These are phyloP conservation scores for Papilio machaon DNA, from an alignment of 1,140 invertebrate species.

Conservation along the genomic window DNA sequence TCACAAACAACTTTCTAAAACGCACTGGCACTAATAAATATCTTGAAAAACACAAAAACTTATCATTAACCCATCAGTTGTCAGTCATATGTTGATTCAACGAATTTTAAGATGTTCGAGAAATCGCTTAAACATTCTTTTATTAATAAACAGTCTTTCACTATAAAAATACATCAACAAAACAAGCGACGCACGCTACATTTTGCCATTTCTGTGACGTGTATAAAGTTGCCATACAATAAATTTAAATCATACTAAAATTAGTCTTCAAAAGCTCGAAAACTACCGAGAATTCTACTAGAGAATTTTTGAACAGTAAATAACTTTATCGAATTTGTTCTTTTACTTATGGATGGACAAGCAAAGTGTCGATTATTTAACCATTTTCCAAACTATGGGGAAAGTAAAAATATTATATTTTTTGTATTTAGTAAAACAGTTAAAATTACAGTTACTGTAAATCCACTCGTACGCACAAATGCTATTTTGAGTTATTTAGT, in stretches of 20 bases:
- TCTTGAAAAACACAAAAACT: not conserved
- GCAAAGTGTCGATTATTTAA: no score
- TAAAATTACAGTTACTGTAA: no score
- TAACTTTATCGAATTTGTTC: no score
- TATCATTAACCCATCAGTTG: not conserved
- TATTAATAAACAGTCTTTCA: not conserved
- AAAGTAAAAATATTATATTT: not conserved
- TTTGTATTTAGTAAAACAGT: no score
- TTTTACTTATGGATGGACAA: no score
- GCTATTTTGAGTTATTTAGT: no score
- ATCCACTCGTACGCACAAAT: no score
- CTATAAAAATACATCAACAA: not conserved
- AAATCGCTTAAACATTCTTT: not conserved
- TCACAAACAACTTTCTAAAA: conserved; percentile 40
- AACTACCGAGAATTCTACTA: not conserved
- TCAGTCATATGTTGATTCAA: not conserved
- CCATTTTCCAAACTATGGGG: not conserved
- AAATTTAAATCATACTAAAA: not conserved
- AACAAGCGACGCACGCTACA: not conserved
- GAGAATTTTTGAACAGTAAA: no score
- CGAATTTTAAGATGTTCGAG: not conserved
- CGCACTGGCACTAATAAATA: not conserved
- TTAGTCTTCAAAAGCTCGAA: not conserved
- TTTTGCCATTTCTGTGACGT: not conserved
- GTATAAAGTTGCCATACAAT: not conserved